Evolutionary conservation across 2,888 invertebrate genomes (phyloP), one percentile per base, ranked within the genome.

Genomic region (Scelioninae gen. 1): DNA sequence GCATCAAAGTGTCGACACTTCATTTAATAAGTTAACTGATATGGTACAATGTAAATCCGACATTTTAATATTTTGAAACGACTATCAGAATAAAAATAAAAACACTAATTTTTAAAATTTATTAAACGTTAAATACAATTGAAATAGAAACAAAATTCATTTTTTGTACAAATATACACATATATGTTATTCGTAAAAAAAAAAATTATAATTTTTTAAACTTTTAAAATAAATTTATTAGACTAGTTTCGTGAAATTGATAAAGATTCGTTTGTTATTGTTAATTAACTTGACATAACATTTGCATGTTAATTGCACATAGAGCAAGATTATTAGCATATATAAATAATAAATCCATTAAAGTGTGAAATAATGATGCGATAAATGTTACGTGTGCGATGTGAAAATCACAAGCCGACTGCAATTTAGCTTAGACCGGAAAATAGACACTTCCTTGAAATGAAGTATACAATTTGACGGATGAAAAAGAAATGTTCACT

Each of bases 311-410:
- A 53, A 49, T 74, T 65, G 40, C 65, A 29, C 56, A 56, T 56
- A 45, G 29, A 31, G 40, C 60, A 13, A 8, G 38, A 23, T 60
- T 43, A 49, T 81, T 74, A 58, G 38, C 69, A 75, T 68, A 60
- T 66, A 75, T 63, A 75, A 75, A 81, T 81, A 81, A 81, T 69
- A 81, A 75, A 75, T 81, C 51, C 75, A 81, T 81, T 81, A 81
- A 81, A 69, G 75, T 75, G 80, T 72, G 80, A 81, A 81, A 81
- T 81, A 81, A 81, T 75, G 75, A 81, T 75, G 80, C 69, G 80
- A 81, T 81, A 75, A 81, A 75, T 69, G 69, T 81, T 81, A 81
- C 80, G 80, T 75, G 75, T 45, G 65, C 80, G 53, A 62, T 81
- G 75, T 69, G 80, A 81, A 81, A 81, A 80, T 75, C 80, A 34